Evolutionary conservation across 2,888 invertebrate species (phyloP), one percentile per base, ranked within the genome.

Genomic region (Melolontha melolontha): DNA sequence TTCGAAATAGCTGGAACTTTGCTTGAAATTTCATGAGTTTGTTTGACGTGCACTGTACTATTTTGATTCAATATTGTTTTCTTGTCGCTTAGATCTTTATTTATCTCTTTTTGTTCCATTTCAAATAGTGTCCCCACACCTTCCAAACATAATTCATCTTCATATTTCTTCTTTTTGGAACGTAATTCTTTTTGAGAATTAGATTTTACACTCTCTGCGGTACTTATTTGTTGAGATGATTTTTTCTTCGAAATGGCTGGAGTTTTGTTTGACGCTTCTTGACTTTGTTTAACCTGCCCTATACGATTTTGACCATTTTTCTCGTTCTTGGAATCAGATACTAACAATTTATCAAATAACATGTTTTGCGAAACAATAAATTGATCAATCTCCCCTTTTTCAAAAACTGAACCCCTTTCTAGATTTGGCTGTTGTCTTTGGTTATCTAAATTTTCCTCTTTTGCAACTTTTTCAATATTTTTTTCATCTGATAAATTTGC

Each of bases 301-400:
- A 27, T 22, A 11, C 17, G 6, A 0, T n/a, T 12, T 16, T 17
- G 22, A 22, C 5, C 4, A 27, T 11, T 27, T 41, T 42, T n/a
- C 17, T 49, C 22, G 1, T 49, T 7, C 8, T 22, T 11, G 6
- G 14, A 8, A 14, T 14, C 47, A 8, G 2, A 10, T 2, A 6
- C 14, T 17, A 57, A 5, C 41, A 47, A 14, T 6, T 47, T 11
- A 39, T 62, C 59, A 14, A 62, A 62, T 11, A 62, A 34, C 5
- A 16, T 29, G 27, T 59, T 59, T 22, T 59, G 59, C 4, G 11
- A 14, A 29, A 5, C 7, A 44, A 57, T 57, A 12, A 44, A 57
- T 12, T 12, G n/a, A 7, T 44, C 44, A 5, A 0, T 27, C 12
- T 10, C 16, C 1, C 16, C 16, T 1, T 22, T 5, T 22, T 8